A percentile compares a stretch with the other conserved stretches of the same genome.
Conservation (phyloP, 1,140 invertebrate species). For the Thaumatotibia leucotreta region DNA sequence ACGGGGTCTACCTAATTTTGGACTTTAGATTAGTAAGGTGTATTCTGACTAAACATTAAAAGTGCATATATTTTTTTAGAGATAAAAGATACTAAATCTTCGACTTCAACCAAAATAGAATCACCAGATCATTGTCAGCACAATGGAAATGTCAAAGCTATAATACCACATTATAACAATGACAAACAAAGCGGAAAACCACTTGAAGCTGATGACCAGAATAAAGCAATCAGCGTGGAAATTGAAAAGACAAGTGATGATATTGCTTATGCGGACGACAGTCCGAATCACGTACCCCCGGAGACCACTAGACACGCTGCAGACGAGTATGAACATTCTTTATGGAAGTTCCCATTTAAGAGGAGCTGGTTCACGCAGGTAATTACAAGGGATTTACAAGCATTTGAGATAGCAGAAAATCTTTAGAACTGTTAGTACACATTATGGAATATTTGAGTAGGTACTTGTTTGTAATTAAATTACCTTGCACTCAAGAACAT, state of each 20-base stretch:
- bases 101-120: constrained; percentile 33
- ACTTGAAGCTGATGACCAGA: constrained; percentile 23
- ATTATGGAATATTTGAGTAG: no score
- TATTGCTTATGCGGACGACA: constrained; percentile 32
- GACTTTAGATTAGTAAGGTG: no score
- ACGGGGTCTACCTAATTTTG: no score
- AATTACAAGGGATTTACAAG: neutral
- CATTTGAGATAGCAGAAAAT: neutral
- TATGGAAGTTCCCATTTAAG: constrained; percentile 77
- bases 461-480: no score
- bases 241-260: constrained; percentile 44
- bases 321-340: constrained; percentile 67
- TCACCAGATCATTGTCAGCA: constrained; percentile 61
- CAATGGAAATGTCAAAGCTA: constrained; percentile 61
- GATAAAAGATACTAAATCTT: constrained; percentile 45
- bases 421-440: no score
- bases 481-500: no score
- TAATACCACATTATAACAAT: constrained; percentile 33
- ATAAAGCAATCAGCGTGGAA: constrained; percentile 34
- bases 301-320: constrained; percentile 46
- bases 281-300: constrained; percentile 31
- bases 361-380: constrained; percentile 77
- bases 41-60: no score
- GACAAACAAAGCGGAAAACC: constrained; percentile 35
- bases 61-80: constrained; percentile 31